A percentile compares a stretch with the other conserved stretches of the same genome.
Evolutionary conservation across 2,797 vertebrate genomes (phyloP).

Genomic region (Coregonus suidteri): DNA sequence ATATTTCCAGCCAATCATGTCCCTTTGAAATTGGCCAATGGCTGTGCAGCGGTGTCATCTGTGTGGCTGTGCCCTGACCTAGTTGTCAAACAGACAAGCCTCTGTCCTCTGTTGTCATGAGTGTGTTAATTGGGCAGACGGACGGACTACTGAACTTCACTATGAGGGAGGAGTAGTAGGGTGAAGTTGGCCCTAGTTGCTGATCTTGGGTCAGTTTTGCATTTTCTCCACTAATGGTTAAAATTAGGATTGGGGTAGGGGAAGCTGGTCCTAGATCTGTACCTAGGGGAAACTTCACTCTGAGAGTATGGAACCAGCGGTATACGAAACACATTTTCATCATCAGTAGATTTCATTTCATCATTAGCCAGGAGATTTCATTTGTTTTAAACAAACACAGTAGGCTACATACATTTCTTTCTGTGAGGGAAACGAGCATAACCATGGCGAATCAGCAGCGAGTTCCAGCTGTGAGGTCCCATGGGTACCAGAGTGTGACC

Average conservation of each 20-base stretch:
- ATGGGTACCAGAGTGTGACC: constrained; percentile 34
- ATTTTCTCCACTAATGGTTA: not conserved
- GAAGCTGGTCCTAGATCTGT: not conserved
- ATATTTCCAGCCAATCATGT: not conserved
- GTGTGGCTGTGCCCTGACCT: constrained; percentile 71
- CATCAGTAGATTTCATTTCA: not conserved
- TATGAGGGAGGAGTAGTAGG: not conserved
- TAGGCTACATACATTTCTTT: not conserved
- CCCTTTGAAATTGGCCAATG: not conserved
- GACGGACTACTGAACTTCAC: constrained; percentile 8
- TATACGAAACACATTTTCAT: not conserved
- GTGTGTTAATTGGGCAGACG: constrained; percentile 37
- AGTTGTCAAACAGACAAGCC: constrained; percentile 76
- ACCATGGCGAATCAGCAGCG: constrained; percentile 32
- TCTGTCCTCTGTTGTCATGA: constrained; percentile 75
- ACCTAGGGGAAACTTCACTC: not conserved
- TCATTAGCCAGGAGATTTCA: not conserved
- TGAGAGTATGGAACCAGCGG: not conserved
- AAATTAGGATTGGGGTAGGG: not conserved
- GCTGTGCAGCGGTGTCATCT: constrained; percentile 10
- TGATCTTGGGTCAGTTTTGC: not conserved
- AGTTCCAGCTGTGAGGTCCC: constrained; percentile 29
- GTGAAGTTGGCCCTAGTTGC: not conserved
- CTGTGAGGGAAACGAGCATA: constrained; percentile 6
- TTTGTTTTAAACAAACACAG: not conserved